These are phyloP conservation scores for Wiebesia pumilae DNA, from an alignment of 1,140 invertebrate genomes.

Conservation along the genomic window DNA sequence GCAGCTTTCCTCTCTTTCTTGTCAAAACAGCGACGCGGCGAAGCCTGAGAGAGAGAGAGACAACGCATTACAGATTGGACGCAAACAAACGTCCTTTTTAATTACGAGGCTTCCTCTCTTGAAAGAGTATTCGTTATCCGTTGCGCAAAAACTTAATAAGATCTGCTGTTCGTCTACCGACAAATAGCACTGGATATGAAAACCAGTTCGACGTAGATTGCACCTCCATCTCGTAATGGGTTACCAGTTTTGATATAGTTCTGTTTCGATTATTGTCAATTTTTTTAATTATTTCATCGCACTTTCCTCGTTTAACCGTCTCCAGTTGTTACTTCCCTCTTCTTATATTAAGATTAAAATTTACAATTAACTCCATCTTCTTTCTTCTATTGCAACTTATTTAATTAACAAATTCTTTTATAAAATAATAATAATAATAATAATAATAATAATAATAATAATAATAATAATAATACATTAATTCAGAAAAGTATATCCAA, in stretches of 20 bases:
- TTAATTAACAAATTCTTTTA: too few species aligned
- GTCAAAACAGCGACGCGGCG: not conserved
- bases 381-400: too few species aligned
- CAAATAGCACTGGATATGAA: not conserved
- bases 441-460: too few species aligned
- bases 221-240: not conserved
- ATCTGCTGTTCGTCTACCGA: not conserved
- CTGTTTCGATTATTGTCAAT: not conserved
- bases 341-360: too few species aligned
- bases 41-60: too few species aligned
- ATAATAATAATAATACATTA: too few species aligned
- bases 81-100: constrained; percentile 39
- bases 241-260: not conserved
- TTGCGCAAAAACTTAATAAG: constrained; percentile 3
- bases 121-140: constrained; percentile 46
- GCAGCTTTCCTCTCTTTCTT: not conserved
- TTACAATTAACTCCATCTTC: too few species aligned
- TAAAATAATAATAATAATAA: too few species aligned
- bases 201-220: not conserved
- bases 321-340: not conserved
- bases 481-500: too few species aligned
- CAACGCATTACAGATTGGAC: constrained; percentile 9
- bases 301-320: too few species aligned
- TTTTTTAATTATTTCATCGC: constrained; percentile 3
- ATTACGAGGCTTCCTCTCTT: constrained; percentile 17